These are phyloP conservation scores for Invenusta paracnida DNA, from an alignment of 2,888 invertebrate genomes.

Conservation along the genomic window DNA sequence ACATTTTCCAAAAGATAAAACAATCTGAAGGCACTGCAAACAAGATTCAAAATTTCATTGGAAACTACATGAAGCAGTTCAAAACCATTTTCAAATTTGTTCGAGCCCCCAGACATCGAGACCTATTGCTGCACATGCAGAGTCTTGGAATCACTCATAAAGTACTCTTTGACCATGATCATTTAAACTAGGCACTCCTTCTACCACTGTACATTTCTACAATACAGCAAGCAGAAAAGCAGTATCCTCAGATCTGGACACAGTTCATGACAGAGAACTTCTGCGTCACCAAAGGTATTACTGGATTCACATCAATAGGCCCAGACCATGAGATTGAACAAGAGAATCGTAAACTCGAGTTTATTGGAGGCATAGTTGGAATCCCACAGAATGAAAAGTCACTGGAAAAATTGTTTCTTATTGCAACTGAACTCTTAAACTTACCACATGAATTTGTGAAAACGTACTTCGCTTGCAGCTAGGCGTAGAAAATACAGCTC, in stretches of 20 bases:
- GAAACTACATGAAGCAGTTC: constrained; percentile 6
- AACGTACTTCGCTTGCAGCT: constrained; percentile 13
- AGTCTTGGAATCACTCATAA: constrained; percentile 30
- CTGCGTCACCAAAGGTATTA: constrained; percentile 37
- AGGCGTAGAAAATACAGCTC: not conserved
- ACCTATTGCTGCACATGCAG: constrained; percentile 11
- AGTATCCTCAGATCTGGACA: constrained; percentile 38
- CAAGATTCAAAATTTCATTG: not conserved
- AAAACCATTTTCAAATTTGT: not conserved
- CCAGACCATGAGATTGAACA: constrained; percentile 42
- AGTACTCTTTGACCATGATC: constrained; percentile 39
- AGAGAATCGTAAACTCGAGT: constrained; percentile 38
- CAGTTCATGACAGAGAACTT: constrained; percentile 40
- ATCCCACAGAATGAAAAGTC: constrained; percentile 36
- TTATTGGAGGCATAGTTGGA: constrained; percentile 40
- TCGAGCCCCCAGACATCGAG: constrained; percentile 2
- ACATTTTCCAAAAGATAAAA: constrained; percentile 8
- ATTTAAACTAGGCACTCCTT: constrained; percentile 40
- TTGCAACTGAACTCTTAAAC: constrained; percentile 36
- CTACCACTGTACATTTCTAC: constrained; percentile 38
- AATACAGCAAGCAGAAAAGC: constrained; percentile 39
- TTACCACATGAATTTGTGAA: constrained; percentile 36
- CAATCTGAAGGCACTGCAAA: constrained; percentile 16
- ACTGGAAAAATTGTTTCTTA: constrained; percentile 39
- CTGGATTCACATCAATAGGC: constrained; percentile 41